Conservation (phyloP, 2,797 vertebrate species). For the Sebastolobus altivelis region DNA sequence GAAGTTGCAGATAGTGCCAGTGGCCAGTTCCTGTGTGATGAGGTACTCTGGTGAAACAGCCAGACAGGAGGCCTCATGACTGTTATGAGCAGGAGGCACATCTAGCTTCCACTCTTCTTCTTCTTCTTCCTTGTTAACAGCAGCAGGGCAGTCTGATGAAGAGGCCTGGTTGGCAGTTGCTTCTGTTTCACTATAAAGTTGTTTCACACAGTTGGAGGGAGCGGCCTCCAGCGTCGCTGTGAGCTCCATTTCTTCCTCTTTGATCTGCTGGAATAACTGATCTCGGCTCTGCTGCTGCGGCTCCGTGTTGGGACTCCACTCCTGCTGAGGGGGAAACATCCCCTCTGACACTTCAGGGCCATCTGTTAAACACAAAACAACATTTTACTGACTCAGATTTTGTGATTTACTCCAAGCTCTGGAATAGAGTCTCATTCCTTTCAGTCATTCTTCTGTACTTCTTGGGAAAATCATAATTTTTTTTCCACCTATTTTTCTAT, state of each 20-base stretch:
- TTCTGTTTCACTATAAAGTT: constrained; percentile 24
- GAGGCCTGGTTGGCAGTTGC: constrained; percentile 1
- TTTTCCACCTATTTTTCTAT: too few relatives aligned
- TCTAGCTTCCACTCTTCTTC: not conserved
- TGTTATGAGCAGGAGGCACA: not conserved
- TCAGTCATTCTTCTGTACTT: not conserved
- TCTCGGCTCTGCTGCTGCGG: not conserved
- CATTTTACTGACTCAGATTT: not conserved
- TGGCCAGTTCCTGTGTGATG: not conserved
- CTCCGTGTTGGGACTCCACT: constrained; percentile 7
- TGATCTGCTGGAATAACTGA: constrained; percentile 34
- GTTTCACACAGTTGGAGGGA: constrained; percentile 12
- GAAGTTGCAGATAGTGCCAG: not conserved
- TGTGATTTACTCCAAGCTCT: not conserved
- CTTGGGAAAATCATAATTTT: not conserved
- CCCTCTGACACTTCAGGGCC: not conserved
- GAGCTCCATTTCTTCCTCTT: constrained; percentile 18
- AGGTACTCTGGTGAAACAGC: not conserved
- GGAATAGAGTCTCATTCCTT: not conserved
- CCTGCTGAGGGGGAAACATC: not conserved
- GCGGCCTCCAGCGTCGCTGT: not conserved
- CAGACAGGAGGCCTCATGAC: not conserved
- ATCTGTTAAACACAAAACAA: constrained; percentile 10
- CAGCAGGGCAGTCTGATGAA: constrained; percentile 3
- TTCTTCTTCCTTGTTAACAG: not conserved